Conservation (phyloP, 2,888 invertebrate species). For the Pteria penguin region DNA sequence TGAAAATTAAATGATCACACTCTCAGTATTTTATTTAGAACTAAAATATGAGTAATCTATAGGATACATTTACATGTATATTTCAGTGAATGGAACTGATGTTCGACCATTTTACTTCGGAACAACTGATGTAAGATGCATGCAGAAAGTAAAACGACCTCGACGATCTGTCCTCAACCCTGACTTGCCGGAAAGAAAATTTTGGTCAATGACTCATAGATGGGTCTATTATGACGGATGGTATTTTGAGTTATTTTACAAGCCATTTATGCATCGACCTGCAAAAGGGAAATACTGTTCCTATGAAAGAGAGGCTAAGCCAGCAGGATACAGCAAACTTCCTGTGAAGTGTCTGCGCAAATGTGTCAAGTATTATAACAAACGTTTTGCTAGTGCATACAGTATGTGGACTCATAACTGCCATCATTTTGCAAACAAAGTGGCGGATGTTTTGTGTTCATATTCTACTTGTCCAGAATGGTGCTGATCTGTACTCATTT, state of each 20-base stretch:
- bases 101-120: conserved; percentile 22
- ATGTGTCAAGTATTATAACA: conserved; percentile 17
- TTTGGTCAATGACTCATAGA: conserved; percentile 14
- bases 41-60: too few relatives aligned
- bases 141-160: not conserved
- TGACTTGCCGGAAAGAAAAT: conserved; percentile 13
- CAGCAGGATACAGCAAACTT: conserved; percentile 11
- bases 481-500: too few relatives aligned
- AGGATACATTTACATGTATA: too few relatives aligned
- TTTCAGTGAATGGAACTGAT: too few relatives aligned
- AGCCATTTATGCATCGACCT: not conserved
- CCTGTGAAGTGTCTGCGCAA: conserved; percentile 9
- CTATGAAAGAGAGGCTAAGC: not conserved
- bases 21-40: too few relatives aligned
- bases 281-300: conserved; percentile 8
- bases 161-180: not conserved
- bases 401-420: conserved; percentile 9
- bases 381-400: not conserved
- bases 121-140: conserved; percentile 9
- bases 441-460: conserved; percentile 18
- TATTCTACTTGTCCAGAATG: conserved; percentile 19
- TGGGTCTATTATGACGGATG: conserved; percentile 18
- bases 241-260: conserved; percentile 25
- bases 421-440: conserved; percentile 22
- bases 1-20: too few relatives aligned